Percentiles rank a stretch among this genome's conserved stretches.
Evolutionary conservation across 2,113 vertebrate genomes (phyloP).

Genomic region (Callocephalon fimbriatum): DNA sequence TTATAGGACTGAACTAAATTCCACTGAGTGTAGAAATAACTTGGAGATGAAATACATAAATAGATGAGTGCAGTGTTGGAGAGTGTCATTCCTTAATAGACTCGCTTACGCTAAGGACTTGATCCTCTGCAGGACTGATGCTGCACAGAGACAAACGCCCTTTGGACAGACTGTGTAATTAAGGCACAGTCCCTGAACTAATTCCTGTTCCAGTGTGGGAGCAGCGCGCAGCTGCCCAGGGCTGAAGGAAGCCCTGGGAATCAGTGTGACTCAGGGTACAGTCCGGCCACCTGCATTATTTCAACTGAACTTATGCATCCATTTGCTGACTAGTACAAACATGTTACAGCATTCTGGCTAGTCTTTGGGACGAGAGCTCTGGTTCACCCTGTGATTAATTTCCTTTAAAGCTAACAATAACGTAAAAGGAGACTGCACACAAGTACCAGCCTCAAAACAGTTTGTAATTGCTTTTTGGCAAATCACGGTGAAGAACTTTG

Average conservation of each 20-base stretch:
- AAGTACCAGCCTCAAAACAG: not conserved
- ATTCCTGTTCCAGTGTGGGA: not conserved
- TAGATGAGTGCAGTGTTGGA: accelerated
- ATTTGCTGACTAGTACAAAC: not conserved
- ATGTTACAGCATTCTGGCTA: not conserved
- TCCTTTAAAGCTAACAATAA: constrained; percentile 14
- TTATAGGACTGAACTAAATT: not conserved
- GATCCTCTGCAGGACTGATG: not conserved
- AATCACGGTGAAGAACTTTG: not conserved
- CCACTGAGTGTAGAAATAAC: not conserved
- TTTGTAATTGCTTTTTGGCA: not conserved
- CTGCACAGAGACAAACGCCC: not conserved
- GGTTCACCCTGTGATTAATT: constrained; percentile 8
- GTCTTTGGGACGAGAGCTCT: not conserved
- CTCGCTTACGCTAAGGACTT: accelerated
- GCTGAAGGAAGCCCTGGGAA: not conserved
- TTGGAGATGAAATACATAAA: not conserved
- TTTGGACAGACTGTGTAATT: not conserved
- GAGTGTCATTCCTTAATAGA: not conserved
- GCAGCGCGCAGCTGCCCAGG: not conserved
- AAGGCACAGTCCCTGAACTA: not conserved
- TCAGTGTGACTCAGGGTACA: not conserved
- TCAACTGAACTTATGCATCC: not conserved
- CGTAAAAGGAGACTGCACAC: not conserved
- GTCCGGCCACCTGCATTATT: not conserved